A percentile compares a stretch with the other conserved stretches of the same genome.
phyloP scores from a whole-genome alignment of 2,113 vertebrate genomes.

The Corythornis madagascariensis region DNA sequence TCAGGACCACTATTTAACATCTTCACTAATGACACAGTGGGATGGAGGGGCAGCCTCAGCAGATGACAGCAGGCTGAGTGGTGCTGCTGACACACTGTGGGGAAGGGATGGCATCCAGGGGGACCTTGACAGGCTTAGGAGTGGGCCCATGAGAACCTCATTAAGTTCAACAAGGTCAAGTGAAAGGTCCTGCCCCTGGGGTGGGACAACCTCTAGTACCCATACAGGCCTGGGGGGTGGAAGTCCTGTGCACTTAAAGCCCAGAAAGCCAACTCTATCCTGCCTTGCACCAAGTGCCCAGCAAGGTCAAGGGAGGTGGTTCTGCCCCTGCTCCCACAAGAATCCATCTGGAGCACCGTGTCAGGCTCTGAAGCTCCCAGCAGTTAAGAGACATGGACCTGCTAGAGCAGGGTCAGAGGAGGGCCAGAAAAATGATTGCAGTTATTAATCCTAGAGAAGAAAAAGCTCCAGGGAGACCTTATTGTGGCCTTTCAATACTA shows the following conservation, averaged over 20 bases:
- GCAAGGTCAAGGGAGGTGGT: background rate
- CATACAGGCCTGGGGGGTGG: background rate
- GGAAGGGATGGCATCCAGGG: background rate
- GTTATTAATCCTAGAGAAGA: background rate
- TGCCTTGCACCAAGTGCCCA: background rate
- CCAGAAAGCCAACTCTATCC: background rate
- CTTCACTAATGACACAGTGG: background rate
- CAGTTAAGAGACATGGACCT: background rate
- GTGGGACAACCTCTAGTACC: background rate
- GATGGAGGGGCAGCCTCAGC: background rate
- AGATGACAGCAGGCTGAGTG: background rate
- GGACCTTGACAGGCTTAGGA: background rate
- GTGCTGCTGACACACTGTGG: rapidly evolving
- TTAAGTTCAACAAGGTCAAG: background rate
- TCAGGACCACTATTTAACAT: background rate
- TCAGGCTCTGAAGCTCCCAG: background rate
- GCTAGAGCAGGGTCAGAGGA: background rate
- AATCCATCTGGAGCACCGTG: background rate
- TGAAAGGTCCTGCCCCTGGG: background rate
- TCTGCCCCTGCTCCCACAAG: background rate
- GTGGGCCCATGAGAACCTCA: background rate
- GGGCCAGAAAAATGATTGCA: background rate
- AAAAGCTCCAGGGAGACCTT: background rate
- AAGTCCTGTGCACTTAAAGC: background rate
- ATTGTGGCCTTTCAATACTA: background rate